These are phyloP conservation scores for Archilochus colubris DNA, from an alignment of 2,113 vertebrate species.

Conservation along the genomic window DNA sequence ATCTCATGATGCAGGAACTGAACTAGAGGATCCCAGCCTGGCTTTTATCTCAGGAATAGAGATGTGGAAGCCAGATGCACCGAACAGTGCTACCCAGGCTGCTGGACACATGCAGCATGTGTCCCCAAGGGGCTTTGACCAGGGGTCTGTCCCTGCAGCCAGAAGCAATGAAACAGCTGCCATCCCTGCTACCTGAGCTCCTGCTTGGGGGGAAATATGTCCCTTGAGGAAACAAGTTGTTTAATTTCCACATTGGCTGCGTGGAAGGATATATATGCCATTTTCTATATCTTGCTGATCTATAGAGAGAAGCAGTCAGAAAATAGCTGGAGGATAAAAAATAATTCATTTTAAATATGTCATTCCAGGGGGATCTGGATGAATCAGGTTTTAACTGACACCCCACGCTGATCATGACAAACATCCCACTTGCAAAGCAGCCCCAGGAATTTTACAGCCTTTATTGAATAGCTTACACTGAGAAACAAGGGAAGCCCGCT, in stretches of 20 bases:
- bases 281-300: slow-evolving; percentile 29
- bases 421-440: slow-evolving; percentile 21
- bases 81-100: neutral
- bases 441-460: neutral
- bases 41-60: neutral
- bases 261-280: slow-evolving; percentile 23
- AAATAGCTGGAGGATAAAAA: slow-evolving; percentile 43
- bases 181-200: neutral
- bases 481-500: neutral
- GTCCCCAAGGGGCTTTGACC: neutral
- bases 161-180: neutral
- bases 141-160: neutral
- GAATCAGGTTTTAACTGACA: slow-evolving; percentile 56
- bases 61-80: neutral
- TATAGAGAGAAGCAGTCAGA: slow-evolving; percentile 42
- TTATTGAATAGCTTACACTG: neutral
- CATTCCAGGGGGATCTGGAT: slow-evolving; percentile 36
- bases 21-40: neutral
- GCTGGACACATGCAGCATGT: neutral
- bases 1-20: neutral
- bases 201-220: neutral
- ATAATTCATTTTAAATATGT: slow-evolving; percentile 43
- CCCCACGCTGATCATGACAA: slow-evolving; percentile 24
- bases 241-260: slow-evolving; percentile 57
- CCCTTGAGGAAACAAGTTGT: slow-evolving; percentile 20